These are phyloP conservation scores for Actinostola sp. DNA, from an alignment of 92 coral and sea anemone genomes.

Conservation along the genomic window DNA sequence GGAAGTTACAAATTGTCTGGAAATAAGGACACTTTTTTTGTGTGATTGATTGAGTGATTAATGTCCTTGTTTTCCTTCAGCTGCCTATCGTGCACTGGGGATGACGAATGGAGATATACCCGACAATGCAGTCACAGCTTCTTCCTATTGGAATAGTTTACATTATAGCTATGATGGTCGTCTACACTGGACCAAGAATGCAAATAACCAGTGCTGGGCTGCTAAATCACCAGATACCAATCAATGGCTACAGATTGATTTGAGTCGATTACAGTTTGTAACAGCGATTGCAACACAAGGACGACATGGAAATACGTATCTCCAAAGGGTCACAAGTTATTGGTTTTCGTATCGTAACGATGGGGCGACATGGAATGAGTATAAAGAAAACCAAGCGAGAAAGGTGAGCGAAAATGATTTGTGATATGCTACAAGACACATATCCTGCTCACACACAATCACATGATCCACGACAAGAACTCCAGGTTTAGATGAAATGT, in stretches of 20 bases:
- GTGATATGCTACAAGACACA: too few species aligned
- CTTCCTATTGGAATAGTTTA: neutral
- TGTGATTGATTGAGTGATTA: neutral
- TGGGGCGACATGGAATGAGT: too few species aligned
- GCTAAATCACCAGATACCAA: neutral
- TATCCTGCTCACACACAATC: too few species aligned
- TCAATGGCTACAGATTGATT: slow-evolving; percentile 35
- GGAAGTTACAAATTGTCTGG: neutral
- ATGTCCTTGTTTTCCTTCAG: neutral
- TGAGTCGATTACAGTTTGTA: slow-evolving; percentile 8
- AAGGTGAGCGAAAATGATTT: slow-evolving; percentile 1
- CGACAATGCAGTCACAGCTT: slow-evolving; percentile 2
- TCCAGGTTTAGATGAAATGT: too few species aligned
- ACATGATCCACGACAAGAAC: too few species aligned
- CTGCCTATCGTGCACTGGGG: slow-evolving; percentile 8
- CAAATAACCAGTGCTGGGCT: neutral
- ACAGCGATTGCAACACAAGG: slow-evolving; percentile 44
- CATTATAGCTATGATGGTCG: neutral
- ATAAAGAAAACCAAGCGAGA: neutral
- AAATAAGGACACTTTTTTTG: neutral
- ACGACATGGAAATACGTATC: neutral
- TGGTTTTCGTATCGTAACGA: slow-evolving; percentile 19
- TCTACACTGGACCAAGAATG: slow-evolving; percentile 3
- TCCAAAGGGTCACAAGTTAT: slow-evolving; percentile 30
- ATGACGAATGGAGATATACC: slow-evolving; percentile 8